These are phyloP conservation scores for Chalcis sispes DNA, from an alignment of 2,888 invertebrate species.

Conservation along the genomic window DNA sequence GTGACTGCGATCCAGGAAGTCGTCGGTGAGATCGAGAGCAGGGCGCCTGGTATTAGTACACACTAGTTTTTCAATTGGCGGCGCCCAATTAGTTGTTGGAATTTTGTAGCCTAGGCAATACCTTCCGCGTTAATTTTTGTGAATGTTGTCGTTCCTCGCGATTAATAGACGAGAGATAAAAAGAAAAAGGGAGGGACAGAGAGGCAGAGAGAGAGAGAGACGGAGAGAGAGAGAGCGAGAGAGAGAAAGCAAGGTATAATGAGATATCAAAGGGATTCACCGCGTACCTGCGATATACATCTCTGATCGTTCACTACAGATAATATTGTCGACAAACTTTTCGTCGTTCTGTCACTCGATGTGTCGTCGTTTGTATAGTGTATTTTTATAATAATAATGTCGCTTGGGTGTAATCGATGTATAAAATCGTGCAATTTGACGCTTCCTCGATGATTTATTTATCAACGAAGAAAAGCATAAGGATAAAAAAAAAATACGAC, in stretches of 20 bases:
- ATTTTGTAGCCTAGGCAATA: conserved; percentile 72
- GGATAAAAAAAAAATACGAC: too few species aligned
- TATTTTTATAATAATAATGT: conserved; percentile 44
- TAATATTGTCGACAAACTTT: too few species aligned
- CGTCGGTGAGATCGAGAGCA: conserved; percentile 67
- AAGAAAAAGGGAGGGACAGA: too few species aligned
- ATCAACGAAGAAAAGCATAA: not conserved
- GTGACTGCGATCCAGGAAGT: conserved; percentile 57
- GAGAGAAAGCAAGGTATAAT: too few species aligned
- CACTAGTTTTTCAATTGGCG: conserved; percentile 71
- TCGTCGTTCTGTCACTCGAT: conserved; percentile 17
- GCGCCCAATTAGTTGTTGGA: conserved; percentile 74
- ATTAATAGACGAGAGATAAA: conserved; percentile 37
- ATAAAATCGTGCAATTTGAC: conserved; percentile 3
- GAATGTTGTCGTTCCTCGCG: conserved; percentile 69
- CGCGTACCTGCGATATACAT: too few species aligned
- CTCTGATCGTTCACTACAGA: too few species aligned
- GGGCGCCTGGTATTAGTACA: conserved; percentile 75
- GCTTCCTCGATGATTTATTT: conserved; percentile 7
- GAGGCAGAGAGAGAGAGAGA: too few species aligned
- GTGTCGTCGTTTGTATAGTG: conserved; percentile 25
- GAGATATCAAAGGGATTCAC: too few species aligned
- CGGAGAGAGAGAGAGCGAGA: too few species aligned
- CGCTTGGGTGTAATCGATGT: conserved; percentile 7
- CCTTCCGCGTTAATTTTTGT: conserved; percentile 68